Percentiles rank a stretch among this genome's conserved stretches.
Evolutionary conservation across 2,888 invertebrate genomes (phyloP).

Genomic region (Parapristionchus giblindavisi): DNA sequence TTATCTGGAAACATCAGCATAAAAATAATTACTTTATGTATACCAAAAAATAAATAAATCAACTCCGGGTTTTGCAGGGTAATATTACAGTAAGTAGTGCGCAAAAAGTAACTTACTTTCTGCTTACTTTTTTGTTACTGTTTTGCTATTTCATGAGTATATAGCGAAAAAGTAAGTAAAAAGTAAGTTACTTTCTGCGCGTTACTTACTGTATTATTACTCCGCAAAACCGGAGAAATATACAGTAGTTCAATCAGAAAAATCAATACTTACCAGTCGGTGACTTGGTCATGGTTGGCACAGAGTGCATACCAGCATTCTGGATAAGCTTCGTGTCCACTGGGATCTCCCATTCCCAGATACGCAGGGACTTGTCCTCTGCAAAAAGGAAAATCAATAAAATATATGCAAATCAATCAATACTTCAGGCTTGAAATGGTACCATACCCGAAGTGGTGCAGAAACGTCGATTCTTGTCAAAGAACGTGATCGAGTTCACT

Average conservation of each 20-base stretch:
- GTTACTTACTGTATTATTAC: slow-evolving; percentile 8
- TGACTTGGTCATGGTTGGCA: slow-evolving; percentile 92
- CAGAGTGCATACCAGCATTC: slow-evolving; percentile 98
- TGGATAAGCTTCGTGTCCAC: slow-evolving; percentile 99
- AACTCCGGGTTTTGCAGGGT: too few relatives aligned
- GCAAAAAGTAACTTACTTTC: too few relatives aligned
- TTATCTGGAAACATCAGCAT: slow-evolving; percentile 76
- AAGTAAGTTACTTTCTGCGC: neutral
- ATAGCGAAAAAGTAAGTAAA: neutral
- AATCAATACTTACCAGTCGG: slow-evolving; percentile 80
- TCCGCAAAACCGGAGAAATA: slow-evolving; percentile 24
- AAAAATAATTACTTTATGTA: neutral
- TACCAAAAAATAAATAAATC: too few relatives aligned
- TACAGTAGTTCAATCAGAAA: too few relatives aligned
- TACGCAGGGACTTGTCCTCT: slow-evolving; percentile 96
- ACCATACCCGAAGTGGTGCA: slow-evolving; percentile 84
- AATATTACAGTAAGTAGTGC: too few relatives aligned
- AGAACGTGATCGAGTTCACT: slow-evolving; percentile 98
- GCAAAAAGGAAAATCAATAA: neutral
- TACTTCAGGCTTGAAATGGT: too few relatives aligned
- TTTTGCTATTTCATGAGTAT: neutral
- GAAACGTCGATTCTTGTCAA: slow-evolving; percentile 95
- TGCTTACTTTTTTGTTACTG: too few relatives aligned
- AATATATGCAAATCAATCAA: neutral
- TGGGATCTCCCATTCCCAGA: slow-evolving; percentile 93